A percentile compares a stretch with the other conserved stretches of the same genome.
Conservation (phyloP, 1,140 invertebrate genomes). For the Caenorhabditis briggsae region DNA sequence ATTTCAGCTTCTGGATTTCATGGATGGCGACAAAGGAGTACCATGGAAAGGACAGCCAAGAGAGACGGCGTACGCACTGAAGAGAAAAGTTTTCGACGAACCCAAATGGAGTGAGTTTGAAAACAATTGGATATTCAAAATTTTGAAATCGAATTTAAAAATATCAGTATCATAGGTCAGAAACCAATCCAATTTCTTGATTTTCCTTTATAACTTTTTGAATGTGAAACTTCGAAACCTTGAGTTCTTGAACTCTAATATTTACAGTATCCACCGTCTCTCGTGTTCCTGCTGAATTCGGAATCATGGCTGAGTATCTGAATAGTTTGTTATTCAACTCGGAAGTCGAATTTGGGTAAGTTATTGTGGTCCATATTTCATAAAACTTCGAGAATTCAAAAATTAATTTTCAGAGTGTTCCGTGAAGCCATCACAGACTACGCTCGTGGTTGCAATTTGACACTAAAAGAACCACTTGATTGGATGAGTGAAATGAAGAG, state of each 20-base stretch:
- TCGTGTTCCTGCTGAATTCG: background rate
- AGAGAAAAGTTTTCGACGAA: background rate
- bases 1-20: constrained; percentile 17
- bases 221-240: too few relatives aligned
- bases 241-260: too few relatives aligned
- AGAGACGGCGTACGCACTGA: background rate
- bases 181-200: too few relatives aligned
- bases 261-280: constrained; percentile 7
- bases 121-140: too few relatives aligned
- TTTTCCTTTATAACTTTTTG: too few relatives aligned
- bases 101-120: constrained; percentile 31
- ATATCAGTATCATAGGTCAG: too few relatives aligned
- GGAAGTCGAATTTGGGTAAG: constrained; percentile 25
- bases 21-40: background rate
- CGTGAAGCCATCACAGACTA: constrained; percentile 31
- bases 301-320: background rate
- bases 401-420: background rate
- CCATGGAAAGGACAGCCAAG: constrained; percentile 21
- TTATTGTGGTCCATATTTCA: too few relatives aligned
- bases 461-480: constrained; percentile 21
- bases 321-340: constrained; percentile 8
- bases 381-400: too few relatives aligned
- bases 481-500: background rate
- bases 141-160: too few relatives aligned
- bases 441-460: background rate